Percentiles rank a stretch among this genome's conserved stretches.
Evolutionary conservation across 2,113 vertebrate species (phyloP).

Genomic region (Mola mola): DNA sequence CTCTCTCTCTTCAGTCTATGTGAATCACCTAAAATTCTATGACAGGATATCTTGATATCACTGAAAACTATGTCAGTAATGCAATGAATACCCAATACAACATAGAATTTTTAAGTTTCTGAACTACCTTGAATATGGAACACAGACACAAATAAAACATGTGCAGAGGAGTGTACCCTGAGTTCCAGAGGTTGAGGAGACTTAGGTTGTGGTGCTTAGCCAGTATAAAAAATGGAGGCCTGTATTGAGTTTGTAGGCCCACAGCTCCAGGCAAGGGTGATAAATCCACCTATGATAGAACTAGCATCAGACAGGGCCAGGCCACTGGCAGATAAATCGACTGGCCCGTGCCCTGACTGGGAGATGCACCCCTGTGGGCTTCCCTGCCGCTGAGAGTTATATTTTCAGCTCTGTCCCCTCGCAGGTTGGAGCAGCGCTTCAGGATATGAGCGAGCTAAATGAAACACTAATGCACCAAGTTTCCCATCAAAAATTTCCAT

Average conservation of each 20-base stretch:
- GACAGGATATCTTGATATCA: no score
- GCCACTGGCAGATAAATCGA: constrained; percentile 84
- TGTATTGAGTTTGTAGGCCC: constrained; percentile 69
- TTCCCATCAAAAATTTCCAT: constrained; percentile 88
- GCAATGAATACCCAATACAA: no score
- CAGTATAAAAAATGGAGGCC: constrained; percentile 69
- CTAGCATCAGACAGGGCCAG: constrained; percentile 81
- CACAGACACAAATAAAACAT: constrained; percentile 61
- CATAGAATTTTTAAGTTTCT: constrained; percentile 33
- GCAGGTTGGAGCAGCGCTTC: constrained; percentile 77
- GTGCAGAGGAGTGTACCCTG: constrained; percentile 50
- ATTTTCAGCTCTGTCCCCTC: constrained; percentile 79
- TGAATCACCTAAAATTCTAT: no score
- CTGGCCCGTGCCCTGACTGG: constrained; percentile 70
- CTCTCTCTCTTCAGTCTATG: no score
- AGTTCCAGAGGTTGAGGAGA: constrained; percentile 72
- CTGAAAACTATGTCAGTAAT: no score
- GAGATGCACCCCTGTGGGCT: constrained; percentile 78
- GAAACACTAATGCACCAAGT: constrained; percentile 83
- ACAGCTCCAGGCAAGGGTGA: constrained; percentile 77
- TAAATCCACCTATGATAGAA: constrained; percentile 84
- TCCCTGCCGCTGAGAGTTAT: constrained; percentile 77
- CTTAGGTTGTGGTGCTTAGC: constrained; percentile 68
- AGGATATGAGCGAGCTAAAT: constrained; percentile 80
- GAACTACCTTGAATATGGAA: constrained; percentile 56